A percentile compares a stretch with the other conserved stretches of the same genome.
These are phyloP conservation scores for Pseudorectes ferrugineus DNA, from an alignment of 2,113 vertebrate genomes.

Conservation along the genomic window DNA sequence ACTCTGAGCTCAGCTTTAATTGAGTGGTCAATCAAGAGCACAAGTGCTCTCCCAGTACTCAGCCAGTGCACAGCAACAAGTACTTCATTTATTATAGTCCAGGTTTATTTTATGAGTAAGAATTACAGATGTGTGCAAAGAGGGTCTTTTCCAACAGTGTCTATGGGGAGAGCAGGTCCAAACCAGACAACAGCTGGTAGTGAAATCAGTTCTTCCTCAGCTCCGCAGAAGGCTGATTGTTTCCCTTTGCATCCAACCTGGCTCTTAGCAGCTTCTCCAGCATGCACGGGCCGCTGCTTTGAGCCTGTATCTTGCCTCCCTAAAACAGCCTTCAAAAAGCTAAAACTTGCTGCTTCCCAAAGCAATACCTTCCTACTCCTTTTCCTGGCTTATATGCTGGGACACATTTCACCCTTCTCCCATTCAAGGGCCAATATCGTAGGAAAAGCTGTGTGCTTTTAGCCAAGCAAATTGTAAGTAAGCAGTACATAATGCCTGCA, in stretches of 20 bases:
- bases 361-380: not conserved
- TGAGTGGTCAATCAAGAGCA: not conserved
- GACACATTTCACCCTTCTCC: not conserved
- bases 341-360: not conserved
- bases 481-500: not conserved
- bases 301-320: not conserved
- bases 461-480: not conserved
- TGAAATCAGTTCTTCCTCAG: rapidly evolving
- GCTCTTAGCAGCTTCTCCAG: not conserved
- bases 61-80: not conserved
- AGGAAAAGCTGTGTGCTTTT: not conserved
- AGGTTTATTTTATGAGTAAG: not conserved
- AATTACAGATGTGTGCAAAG: not conserved
- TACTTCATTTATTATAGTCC: not conserved
- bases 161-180: not conserved
- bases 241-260: not conserved
- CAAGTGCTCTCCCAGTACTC: not conserved
- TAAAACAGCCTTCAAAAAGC: not conserved
- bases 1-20: not conserved
- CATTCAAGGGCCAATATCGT: not conserved
- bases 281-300: rapidly evolving
- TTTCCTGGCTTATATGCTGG: not conserved
- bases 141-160: not conserved
- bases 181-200: not conserved
- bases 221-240: rapidly evolving